A percentile compares a stretch with the other conserved stretches of the same genome.
Conservation (phyloP, 2,797 vertebrate genomes). For the Pachyuromys duprasi region DNA sequence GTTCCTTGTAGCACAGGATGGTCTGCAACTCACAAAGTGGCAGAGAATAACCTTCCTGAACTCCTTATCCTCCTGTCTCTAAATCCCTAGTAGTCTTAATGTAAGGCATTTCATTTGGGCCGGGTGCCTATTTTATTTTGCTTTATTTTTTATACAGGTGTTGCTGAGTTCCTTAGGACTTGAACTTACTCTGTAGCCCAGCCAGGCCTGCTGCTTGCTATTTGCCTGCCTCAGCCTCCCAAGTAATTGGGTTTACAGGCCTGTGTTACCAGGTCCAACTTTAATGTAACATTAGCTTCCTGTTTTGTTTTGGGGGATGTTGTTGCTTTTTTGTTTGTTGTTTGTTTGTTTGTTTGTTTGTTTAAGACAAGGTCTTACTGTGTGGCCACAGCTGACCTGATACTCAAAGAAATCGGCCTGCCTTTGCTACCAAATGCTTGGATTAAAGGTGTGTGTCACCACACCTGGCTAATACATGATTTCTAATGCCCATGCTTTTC, state of each 20-base stretch:
- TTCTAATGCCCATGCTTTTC: background rate
- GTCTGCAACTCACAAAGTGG: background rate
- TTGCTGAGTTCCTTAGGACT: background rate
- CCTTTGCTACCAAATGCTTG: background rate
- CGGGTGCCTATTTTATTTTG: background rate
- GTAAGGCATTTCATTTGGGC: background rate
- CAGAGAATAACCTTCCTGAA: background rate
- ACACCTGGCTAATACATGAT: background rate
- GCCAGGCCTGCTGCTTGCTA: background rate
- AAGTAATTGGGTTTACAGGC: background rate
- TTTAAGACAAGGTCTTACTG: background rate
- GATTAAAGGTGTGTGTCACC: background rate
- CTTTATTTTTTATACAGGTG: background rate
- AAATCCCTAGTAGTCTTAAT: conserved; percentile 17
- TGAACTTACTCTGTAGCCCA: background rate
- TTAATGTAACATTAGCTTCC: background rate
- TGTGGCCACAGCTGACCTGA: background rate
- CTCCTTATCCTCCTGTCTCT: background rate
- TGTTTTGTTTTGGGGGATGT: background rate
- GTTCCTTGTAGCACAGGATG: background rate
- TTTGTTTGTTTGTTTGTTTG: background rate
- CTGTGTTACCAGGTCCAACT: background rate
- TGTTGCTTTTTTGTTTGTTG: background rate
- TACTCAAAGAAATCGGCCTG: background rate
- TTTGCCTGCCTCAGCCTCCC: background rate